Base-by-base conservation (phyloP, 2,797 vertebrate genomes). In the Peromyscus eremicus region DNA sequence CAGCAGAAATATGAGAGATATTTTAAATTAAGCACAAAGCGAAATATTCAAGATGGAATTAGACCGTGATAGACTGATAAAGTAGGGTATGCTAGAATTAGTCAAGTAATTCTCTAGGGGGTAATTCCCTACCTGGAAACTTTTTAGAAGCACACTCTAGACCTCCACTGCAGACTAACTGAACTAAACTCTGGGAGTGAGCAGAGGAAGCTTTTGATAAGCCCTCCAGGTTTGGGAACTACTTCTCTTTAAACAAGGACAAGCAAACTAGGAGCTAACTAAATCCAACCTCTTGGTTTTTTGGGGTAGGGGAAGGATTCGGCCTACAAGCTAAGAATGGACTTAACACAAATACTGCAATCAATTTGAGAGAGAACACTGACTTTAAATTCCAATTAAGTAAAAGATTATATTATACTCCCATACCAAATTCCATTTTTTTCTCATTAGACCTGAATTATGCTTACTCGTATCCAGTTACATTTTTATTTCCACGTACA, bases 1-100 rank as follows among this genome's bases (percentile, higher is more conserved):
- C 34, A 9, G 2, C 34, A 52, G 29, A 52, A 10, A 70, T 70
- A 70, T 14, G 17, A 10, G 4, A 21, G 62, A 60, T 32, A 32
- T 37, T 95, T 92, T 80, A 77, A 94, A 92, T 68, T 85, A 95
- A 94, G 75, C 52, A 82, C 19, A 86, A 91, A 95, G n/a, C 55
- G 75, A 77, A 91, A 77, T 49, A 92, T 29, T 91, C 32, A 94
- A 85, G n/a, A 71, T n/a, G 96, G 66, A 83, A 81, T 84, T 29
- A 91, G 7, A 55, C 70, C 75, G 2, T 60, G 2, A 37, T n/a
- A 89, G 52, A 55, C 16, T 43, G 34, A 85, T 73, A 7, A 95
- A 87, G 91, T 64, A 92, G 12, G 19, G 60, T 76, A 94, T 46
- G 25, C 14, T 87, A 5, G 25, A 96, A 87, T 95, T 92, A 77